phyloP scores from a whole-genome alignment of 2,113 vertebrate species.

The Hydrochoerus hydrochaeris region DNA sequence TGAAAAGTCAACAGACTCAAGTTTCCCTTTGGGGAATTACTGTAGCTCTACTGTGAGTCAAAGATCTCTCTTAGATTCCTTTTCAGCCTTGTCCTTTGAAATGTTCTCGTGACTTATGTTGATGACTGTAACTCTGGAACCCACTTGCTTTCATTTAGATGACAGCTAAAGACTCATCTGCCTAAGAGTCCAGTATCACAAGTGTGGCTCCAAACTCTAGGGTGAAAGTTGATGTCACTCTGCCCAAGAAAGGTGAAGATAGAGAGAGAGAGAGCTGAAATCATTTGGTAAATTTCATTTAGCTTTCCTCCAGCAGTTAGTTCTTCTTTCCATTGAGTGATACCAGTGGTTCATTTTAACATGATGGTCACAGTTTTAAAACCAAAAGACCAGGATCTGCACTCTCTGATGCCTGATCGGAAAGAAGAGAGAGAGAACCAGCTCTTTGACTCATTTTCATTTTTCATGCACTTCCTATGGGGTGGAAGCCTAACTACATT shows the following conservation, averaged over 20 bases:
- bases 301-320: neutral
- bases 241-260: rapidly evolving
- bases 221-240: neutral
- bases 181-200: neutral
- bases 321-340: slow-evolving; percentile 4
- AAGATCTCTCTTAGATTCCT: neutral
- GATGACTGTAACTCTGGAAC: neutral
- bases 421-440: neutral
- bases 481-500: slow-evolving; percentile 38
- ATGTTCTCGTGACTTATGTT: rapidly evolving
- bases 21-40: neutral
- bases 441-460: neutral
- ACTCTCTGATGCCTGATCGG: neutral
- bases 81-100: neutral
- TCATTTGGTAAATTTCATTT: neutral
- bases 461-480: neutral
- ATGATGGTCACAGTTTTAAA: neutral
- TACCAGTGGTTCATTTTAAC: neutral
- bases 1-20: neutral
- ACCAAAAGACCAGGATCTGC: neutral
- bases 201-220: rapidly evolving
- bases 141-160: neutral
- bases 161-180: neutral
- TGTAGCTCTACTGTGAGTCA: neutral
- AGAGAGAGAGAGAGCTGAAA: neutral